Evolutionary conservation across 2,888 invertebrate species (phyloP).

Genomic region (Ditylenchus weischeri): DNA sequence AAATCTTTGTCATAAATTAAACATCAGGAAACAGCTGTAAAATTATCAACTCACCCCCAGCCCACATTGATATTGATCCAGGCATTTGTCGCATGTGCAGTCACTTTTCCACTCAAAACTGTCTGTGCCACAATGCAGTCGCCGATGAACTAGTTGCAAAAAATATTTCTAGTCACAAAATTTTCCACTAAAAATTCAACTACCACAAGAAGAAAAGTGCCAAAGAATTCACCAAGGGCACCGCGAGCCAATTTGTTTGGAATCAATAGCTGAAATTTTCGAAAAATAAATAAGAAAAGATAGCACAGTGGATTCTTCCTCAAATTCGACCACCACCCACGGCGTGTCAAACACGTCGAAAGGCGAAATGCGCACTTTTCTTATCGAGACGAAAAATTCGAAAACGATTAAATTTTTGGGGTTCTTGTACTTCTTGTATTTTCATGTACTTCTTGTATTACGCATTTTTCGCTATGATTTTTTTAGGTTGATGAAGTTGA

Average conservation of each 20-base stretch:
- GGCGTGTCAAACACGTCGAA: too few species aligned
- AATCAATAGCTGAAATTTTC: conserved; percentile 9
- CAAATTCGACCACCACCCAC: not conserved
- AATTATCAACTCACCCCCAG: too few species aligned
- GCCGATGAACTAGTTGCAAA: conserved; percentile 41
- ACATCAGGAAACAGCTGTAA: too few species aligned
- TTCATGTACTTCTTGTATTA: too few species aligned
- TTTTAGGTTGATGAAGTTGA: too few species aligned
- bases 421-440: too few species aligned
- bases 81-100: conserved; percentile 31
- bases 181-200: too few species aligned
- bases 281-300: not conserved
- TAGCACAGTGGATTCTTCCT: not conserved
- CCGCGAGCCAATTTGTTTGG: not conserved
- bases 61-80: conserved; percentile 40
- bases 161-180: not conserved
- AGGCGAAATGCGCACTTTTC: too few species aligned
- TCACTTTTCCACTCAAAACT: conserved; percentile 44
- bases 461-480: too few species aligned
- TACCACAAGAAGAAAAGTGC: conserved; percentile 42
- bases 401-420: too few species aligned
- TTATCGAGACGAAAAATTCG: too few species aligned
- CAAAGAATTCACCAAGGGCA: conserved; percentile 44
- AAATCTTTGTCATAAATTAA: too few species aligned
- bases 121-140: conserved; percentile 47